Base-by-base conservation (phyloP, 2,113 vertebrate genomes). In the Oreotrochilus melanogaster region DNA sequence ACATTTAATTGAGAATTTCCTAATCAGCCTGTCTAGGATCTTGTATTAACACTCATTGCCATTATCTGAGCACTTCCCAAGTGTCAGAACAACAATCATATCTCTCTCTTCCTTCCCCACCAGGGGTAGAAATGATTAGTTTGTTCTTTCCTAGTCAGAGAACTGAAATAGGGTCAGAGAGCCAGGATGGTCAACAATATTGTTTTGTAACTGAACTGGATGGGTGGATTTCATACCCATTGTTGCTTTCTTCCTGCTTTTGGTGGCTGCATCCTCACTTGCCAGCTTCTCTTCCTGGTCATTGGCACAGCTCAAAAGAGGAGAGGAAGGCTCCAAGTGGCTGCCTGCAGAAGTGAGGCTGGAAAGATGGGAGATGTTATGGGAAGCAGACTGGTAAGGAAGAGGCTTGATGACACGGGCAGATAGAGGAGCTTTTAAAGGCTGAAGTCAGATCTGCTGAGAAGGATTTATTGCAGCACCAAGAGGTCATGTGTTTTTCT, bases 181-280 rank as follows among this genome's bases (percentile, higher is more conserved):
- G 74, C 74, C 89, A 88, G 78, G 72, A 48, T 93, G 79, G 92
- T 89, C 92, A 89, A 96, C 95, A 96, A 95, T 95, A 81, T 50
- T 74, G 78, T 89, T 95, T 89, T 94, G 89, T 94, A 85, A 89
- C 74, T 89, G 42, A 57, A 75, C 74, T 94, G 64, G 81, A 69
- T 88, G 95, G 91, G 87, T 93, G 95, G 92, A 93, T 93, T 95
- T 96, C 67, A 25, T 88, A 88, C 56, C 85, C 84, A 89, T 95
- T 96, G 95, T 96, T 96, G 83, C 83, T 86, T 91, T 95, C 87
- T 96, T 96, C 95, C 96, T 95, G 96, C 94, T 71, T 71, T 79
- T 66, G 89, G 75, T 89, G 71, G 78, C 45, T 86, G 88, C 80
- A 56, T 4, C 3, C 69, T 91, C 3, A 4, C 78, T 93, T 94